Percentiles rank a stretch among this genome's conserved stretches.
Conservation (phyloP, 1,140 invertebrate species). For the Antheraea pernyi region DNA sequence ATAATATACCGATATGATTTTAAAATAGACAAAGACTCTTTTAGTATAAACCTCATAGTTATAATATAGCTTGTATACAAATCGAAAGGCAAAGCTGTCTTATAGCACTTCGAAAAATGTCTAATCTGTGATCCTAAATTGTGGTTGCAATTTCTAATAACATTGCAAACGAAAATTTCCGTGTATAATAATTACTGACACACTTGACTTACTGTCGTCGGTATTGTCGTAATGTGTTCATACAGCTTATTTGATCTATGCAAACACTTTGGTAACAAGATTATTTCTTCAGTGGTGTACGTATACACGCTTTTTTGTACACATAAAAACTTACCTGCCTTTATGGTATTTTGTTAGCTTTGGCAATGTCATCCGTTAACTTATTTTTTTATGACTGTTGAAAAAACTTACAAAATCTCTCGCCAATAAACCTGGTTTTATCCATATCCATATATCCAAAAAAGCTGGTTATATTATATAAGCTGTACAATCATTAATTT, state of each 20-base stretch:
- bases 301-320: not conserved
- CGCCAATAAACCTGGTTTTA: no score
- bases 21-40: no score
- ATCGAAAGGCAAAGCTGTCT: no score
- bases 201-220: conserved; percentile 7
- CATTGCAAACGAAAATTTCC: not conserved
- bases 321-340: not conserved
- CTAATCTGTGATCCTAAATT: no score
- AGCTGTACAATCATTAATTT: no score
- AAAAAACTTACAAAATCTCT: no score
- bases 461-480: no score
- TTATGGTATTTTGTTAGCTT: not conserved
- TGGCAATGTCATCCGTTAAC: not conserved
- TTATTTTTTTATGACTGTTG: not conserved
- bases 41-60: no score
- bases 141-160: not conserved
- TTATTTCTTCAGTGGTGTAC: not conserved
- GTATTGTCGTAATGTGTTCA: not conserved
- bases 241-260: not conserved
- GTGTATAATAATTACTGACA: not conserved
- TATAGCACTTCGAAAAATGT: no score
- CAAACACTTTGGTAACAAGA: not conserved
- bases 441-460: no score
- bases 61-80: no score
- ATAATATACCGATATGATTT: no score